Percentiles rank a stretch among this genome's conserved stretches.
Conservation (phyloP, 2,113 vertebrate genomes). For the Scomber colias region DNA sequence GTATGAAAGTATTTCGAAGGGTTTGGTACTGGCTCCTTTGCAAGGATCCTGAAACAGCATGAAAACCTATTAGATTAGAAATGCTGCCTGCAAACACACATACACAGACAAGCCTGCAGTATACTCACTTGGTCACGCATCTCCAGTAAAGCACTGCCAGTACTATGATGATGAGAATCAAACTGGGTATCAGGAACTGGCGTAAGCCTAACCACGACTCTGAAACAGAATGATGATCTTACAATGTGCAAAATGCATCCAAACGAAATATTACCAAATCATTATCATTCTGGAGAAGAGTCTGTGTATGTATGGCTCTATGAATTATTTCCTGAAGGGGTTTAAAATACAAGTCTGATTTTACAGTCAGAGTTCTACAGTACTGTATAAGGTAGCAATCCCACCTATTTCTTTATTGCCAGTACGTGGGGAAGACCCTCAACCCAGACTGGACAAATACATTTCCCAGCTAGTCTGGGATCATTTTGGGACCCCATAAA, state of each 20-base stretch:
- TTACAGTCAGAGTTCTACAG: no score
- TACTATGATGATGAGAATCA: not conserved
- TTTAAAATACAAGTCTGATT: not conserved
- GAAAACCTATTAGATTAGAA: not conserved
- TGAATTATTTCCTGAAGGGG: no score
- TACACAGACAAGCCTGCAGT: not conserved
- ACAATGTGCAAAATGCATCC: not conserved
- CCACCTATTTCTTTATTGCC: not conserved
- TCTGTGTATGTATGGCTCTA: no score
- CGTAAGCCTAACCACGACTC: not conserved
- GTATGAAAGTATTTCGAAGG: constrained; percentile 82
- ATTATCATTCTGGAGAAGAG: no score
- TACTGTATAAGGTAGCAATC: no score
- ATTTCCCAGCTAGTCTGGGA: constrained; percentile 2
- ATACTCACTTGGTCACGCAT: constrained; percentile 53
- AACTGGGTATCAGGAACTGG: not conserved
- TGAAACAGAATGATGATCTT: constrained; percentile 32
- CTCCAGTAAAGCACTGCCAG: constrained; percentile 20
- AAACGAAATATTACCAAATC: no score
- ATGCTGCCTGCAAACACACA: not conserved
- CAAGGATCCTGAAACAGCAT: constrained; percentile 55
- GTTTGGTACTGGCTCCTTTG: constrained; percentile 73
- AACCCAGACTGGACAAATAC: not conserved
- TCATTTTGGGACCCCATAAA: not conserved
- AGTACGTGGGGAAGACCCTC: not conserved